Evolutionary conservation across 2,888 invertebrate species (phyloP).

Genomic region (Drosophila dives): DNA sequence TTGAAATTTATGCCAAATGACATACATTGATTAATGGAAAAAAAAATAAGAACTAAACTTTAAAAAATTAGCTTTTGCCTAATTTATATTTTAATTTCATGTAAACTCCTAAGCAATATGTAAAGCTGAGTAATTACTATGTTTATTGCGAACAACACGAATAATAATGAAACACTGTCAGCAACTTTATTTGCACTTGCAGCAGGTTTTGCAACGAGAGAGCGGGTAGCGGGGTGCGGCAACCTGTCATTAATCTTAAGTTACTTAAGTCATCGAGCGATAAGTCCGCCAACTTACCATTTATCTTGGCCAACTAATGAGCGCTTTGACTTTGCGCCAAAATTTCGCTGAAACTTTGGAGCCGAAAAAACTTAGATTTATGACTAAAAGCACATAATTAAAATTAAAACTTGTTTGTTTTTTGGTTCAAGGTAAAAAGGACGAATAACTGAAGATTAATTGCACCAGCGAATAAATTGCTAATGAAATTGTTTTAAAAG

Average conservation of each 20-base stretch:
- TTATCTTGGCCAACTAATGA: conserved; percentile 72
- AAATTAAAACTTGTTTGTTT: conserved; percentile 37
- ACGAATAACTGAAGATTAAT: conserved; percentile 28
- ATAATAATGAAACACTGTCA: conserved; percentile 27
- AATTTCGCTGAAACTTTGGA: conserved; percentile 59
- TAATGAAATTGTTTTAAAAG: conserved; percentile 25
- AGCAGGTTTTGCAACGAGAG: neutral
- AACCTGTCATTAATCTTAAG: conserved; percentile 68
- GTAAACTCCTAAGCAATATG: neutral
- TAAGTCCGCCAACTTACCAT: conserved; percentile 42
- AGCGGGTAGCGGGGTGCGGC: neutral
- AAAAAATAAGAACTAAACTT: neutral
- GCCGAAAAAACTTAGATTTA: conserved; percentile 69
- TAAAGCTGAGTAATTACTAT: neutral
- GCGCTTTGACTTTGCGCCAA: conserved; percentile 14
- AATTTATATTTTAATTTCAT: neutral
- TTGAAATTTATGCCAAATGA: neutral
- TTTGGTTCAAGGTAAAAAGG: conserved; percentile 16
- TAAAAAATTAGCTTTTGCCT: rapidly evolving
- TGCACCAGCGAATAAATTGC: neutral
- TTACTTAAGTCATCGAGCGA: conserved; percentile 53
- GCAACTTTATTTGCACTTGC: conserved; percentile 34
- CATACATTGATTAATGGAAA: neutral
- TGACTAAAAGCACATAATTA: conserved; percentile 45
- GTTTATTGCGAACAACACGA: neutral